Evolutionary conservation across 2,888 invertebrate species (phyloP).

Genomic region (Metalampra italica): DNA sequence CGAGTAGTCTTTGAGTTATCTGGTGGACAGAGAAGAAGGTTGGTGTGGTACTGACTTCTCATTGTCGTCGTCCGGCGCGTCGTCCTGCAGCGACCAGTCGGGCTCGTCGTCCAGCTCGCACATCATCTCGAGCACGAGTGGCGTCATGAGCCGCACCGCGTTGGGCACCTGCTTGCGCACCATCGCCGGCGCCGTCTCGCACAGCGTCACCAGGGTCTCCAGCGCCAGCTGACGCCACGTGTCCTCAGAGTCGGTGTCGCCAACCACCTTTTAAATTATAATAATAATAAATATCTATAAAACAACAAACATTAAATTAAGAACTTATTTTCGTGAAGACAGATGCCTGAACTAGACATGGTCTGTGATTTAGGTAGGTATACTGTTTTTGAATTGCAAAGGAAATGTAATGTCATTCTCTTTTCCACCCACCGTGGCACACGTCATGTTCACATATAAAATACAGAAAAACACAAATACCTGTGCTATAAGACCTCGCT

Average conservation of each 20-base stretch:
- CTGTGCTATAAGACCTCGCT: no score
- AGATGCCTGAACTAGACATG: no score
- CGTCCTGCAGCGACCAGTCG: conserved; percentile 92
- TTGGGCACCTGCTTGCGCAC: conserved; percentile 94
- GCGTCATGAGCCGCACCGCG: conserved; percentile 88
- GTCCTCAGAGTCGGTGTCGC: conserved; percentile 84
- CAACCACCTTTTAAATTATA: conserved; percentile 74
- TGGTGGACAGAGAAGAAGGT: no score
- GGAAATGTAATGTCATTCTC: no score
- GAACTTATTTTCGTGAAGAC: no score
- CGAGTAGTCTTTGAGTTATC: no score
- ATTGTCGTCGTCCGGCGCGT: conserved; percentile 94
- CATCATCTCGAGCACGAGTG: conserved; percentile 95
- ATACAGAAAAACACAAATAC: no score
- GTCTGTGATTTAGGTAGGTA: no score
- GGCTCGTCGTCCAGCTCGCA: conserved; percentile 95
- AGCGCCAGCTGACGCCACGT: conserved; percentile 94
- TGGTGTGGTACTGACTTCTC: conserved; percentile 82
- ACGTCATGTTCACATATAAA: no score
- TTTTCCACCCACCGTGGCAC: no score
- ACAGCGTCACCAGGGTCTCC: conserved; percentile 90
- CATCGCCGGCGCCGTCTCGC: conserved; percentile 98
- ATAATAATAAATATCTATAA: background rate
- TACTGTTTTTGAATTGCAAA: no score
- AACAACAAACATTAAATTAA: no score